phyloP scores from a whole-genome alignment of 2,888 invertebrate species.

The Troilus luridus region DNA sequence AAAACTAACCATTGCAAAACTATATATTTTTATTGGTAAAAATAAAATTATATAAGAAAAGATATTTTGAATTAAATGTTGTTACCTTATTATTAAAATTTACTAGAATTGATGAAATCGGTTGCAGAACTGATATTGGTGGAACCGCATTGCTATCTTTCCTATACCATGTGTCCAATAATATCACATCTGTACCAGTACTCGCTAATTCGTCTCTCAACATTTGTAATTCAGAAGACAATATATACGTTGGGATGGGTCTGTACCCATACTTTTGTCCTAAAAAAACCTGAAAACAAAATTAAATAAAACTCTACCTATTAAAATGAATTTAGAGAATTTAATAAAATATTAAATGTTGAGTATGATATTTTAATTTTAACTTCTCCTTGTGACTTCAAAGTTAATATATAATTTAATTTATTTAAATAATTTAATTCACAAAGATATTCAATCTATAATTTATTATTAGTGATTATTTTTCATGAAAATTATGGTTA shows the following conservation, averaged over 20 bases:
- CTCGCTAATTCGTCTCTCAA: conserved; percentile 88
- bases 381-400: no score
- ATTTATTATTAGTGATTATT: no score
- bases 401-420: no score
- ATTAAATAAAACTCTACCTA: background rate
- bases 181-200: conserved; percentile 84
- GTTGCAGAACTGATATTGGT: conserved; percentile 93
- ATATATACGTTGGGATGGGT: conserved; percentile 95
- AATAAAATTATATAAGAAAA: no score
- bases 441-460: no score
- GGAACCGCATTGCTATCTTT: conserved; percentile 97
- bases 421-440: no score
- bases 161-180: conserved; percentile 95
- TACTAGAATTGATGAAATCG: conserved; percentile 95
- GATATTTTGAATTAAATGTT: background rate
- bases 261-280: conserved; percentile 99
- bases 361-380: background rate
- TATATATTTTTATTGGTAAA: no score
- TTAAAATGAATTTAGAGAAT: background rate
- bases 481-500: no score
- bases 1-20: no score
- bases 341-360: background rate
- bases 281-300: conserved; percentile 82
- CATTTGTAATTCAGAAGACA: conserved; percentile 91
- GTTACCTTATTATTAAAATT: conserved; percentile 97